Conservation (phyloP, 2,888 invertebrate genomes). For the Drosophila neotestacea region DNA sequence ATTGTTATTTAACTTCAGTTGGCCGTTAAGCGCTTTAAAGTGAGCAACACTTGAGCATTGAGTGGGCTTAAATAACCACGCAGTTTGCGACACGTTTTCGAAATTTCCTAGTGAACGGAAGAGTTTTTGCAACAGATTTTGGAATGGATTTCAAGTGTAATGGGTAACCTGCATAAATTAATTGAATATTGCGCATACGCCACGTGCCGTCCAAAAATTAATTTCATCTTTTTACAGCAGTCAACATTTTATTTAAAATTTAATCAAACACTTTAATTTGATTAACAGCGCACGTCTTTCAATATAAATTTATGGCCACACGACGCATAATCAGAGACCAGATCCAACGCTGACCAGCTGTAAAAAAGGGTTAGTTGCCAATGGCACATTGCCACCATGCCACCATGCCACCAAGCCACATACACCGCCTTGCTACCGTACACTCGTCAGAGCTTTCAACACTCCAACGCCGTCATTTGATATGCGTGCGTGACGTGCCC, state of each 20-base stretch:
- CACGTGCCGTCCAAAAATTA: slow-evolving; percentile 64
- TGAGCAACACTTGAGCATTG: slow-evolving; percentile 56
- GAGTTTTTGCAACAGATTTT: slow-evolving; percentile 8
- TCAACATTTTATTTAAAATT: slow-evolving; percentile 66
- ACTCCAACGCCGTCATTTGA: slow-evolving; percentile 78
- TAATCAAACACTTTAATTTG: slow-evolving; percentile 81
- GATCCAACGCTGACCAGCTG: slow-evolving; percentile 63
- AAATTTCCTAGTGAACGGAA: slow-evolving; percentile 42
- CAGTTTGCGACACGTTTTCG: slow-evolving; percentile 75
- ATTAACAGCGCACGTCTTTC: slow-evolving; percentile 80
- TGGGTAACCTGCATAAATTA: slow-evolving; percentile 48
- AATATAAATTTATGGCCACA: slow-evolving; percentile 80
- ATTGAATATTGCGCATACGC: slow-evolving; percentile 68
- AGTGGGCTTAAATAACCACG: slow-evolving; percentile 48
- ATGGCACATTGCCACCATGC: not conserved
- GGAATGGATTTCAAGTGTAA: not conserved
- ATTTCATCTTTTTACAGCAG: slow-evolving; percentile 40
- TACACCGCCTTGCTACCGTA: slow-evolving; percentile 9
- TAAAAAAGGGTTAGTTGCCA: slow-evolving; percentile 75
- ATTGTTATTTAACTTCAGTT: slow-evolving; percentile 82
- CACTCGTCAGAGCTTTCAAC: slow-evolving; percentile 74
- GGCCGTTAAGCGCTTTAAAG: slow-evolving; percentile 76
- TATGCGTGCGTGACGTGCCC: slow-evolving; percentile 71
- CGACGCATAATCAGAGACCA: slow-evolving; percentile 75
- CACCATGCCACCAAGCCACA: not conserved